Conservation (phyloP, 2,888 invertebrate species). For the Nemurella pictetii region DNA sequence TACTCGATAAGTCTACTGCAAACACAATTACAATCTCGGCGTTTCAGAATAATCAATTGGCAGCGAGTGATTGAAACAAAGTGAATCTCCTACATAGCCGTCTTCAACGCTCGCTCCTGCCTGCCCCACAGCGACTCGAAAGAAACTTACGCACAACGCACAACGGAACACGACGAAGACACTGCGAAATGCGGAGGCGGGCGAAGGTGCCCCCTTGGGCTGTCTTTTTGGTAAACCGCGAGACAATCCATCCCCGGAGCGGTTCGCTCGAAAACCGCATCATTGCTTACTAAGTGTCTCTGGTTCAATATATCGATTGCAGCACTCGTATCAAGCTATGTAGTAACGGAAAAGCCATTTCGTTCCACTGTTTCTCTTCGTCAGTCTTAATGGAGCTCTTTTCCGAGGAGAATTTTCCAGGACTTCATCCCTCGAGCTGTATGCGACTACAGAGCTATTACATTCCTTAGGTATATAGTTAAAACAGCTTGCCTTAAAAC, state of each 20-base stretch:
- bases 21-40: not conserved
- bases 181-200: not conserved
- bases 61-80: not conserved
- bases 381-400: conserved; percentile 3
- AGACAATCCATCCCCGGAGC: conserved; percentile 1
- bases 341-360: not conserved
- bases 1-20: not conserved
- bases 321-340: not conserved
- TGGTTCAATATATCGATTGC: conserved; percentile 14
- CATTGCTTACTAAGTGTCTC: conserved; percentile 14
- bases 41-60: not conserved
- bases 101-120: not conserved
- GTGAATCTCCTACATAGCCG: not conserved
- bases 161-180: not conserved
- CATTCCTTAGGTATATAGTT: not conserved
- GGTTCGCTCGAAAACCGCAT: not conserved
- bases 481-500: conserved; percentile 16
- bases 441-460: conserved; percentile 1
- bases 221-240: conserved; percentile 2
- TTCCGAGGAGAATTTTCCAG: not conserved
- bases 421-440: not conserved
- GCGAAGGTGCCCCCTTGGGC: not conserved
- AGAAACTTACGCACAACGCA: too few species aligned
- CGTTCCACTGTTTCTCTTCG: not conserved
- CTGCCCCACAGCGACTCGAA: not conserved